A percentile compares a stretch with the other conserved stretches of the same genome.
These are phyloP conservation scores for Hoplodrina blanda DNA, from an alignment of 2,888 invertebrate species.

Conservation along the genomic window DNA sequence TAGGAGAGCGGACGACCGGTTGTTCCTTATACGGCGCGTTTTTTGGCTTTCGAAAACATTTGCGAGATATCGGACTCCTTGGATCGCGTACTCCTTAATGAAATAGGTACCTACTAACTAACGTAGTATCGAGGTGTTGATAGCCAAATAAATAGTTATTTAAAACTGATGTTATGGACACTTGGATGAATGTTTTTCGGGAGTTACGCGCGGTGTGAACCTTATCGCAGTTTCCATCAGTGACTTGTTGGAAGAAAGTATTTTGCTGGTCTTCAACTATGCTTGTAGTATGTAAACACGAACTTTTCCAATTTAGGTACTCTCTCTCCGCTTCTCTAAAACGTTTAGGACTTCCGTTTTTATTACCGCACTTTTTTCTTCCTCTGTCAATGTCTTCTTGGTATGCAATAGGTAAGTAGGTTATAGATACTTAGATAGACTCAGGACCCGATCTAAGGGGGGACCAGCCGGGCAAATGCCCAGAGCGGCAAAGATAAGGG, in stretches of 20 bases:
- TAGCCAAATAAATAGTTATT: conserved; percentile 42
- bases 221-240: conserved; percentile 44
- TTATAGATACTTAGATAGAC: too few relatives aligned
- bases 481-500: too few relatives aligned
- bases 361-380: background rate
- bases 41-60: conserved; percentile 88
- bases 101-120: conserved; percentile 58
- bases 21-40: conserved; percentile 78
- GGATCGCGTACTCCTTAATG: conserved; percentile 66
- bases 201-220: conserved; percentile 27
- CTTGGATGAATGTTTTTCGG: conserved; percentile 22
- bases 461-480: too few relatives aligned
- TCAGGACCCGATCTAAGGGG: too few relatives aligned
- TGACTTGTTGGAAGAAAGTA: conserved; percentile 54
- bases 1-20: conserved; percentile 77
- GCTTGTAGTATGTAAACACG: conserved; percentile 4
- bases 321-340: conserved; percentile 20
- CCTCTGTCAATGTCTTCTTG: background rate
- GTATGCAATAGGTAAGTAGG: too few relatives aligned
- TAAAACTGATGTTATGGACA: conserved; percentile 54
- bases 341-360: background rate
- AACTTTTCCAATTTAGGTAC: conserved; percentile 47
- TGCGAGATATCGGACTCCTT: conserved; percentile 70
- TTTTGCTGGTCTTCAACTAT: conserved; percentile 25
- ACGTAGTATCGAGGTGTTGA: conserved; percentile 41